Conservation (phyloP, 2,797 vertebrate species). For the Trachops cirrhosus region DNA sequence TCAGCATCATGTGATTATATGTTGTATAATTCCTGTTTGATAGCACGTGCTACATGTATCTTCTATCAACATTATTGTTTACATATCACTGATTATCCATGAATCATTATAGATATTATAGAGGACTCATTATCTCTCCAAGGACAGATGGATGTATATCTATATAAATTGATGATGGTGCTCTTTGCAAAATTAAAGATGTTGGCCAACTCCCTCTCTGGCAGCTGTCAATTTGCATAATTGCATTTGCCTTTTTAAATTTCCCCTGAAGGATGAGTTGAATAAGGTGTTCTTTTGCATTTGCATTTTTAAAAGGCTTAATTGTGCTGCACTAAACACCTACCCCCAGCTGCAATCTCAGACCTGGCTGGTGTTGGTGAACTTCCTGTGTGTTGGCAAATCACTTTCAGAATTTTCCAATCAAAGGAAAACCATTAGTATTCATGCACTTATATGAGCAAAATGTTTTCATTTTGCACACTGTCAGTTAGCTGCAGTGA, state of each 20-base stretch:
- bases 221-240: slow-evolving; percentile 51
- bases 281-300: slow-evolving; percentile 62
- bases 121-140: slow-evolving; percentile 54
- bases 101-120: background rate
- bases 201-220: slow-evolving; percentile 40
- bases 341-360: slow-evolving; percentile 7
- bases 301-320: slow-evolving; percentile 68
- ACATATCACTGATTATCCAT: slow-evolving; percentile 40
- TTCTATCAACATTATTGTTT: slow-evolving; percentile 53
- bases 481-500: background rate
- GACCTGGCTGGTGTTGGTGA: background rate
- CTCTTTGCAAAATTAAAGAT: slow-evolving; percentile 60
- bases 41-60: slow-evolving; percentile 24
- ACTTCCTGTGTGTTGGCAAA: slow-evolving; percentile 3
- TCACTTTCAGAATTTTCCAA: slow-evolving; percentile 27
- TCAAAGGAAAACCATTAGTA: slow-evolving; percentile 21
- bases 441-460: background rate
- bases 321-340: slow-evolving; percentile 19
- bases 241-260: slow-evolving; percentile 62
- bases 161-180: slow-evolving; percentile 49
- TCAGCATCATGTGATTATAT: slow-evolving; percentile 40
- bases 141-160: slow-evolving; percentile 46
- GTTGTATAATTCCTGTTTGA: background rate
- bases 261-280: slow-evolving; percentile 45
- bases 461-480: slow-evolving; percentile 40